Conservation (phyloP, 2,797 vertebrate genomes). For the Triplophysa bombifrons region DNA sequence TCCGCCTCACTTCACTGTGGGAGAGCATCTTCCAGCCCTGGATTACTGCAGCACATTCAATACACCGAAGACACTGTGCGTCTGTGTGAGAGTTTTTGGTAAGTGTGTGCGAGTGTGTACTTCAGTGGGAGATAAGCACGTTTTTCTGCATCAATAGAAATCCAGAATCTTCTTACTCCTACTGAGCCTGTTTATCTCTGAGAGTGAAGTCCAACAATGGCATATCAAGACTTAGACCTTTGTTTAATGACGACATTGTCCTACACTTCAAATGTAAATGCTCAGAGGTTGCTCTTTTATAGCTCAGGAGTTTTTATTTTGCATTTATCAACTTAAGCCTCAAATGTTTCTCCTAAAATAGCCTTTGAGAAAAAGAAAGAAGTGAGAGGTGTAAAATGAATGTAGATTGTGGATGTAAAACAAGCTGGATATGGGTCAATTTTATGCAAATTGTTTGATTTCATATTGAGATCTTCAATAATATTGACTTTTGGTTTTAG, state of each 20-base stretch:
- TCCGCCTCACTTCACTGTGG: slow-evolving; percentile 61
- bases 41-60: slow-evolving; percentile 60
- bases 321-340: too few relatives aligned
- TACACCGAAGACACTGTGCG: slow-evolving; percentile 55
- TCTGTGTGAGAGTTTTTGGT: slow-evolving; percentile 4
- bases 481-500: too few relatives aligned
- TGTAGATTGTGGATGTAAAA: too few relatives aligned
- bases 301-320: too few relatives aligned
- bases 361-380: too few relatives aligned
- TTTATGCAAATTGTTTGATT: too few relatives aligned
- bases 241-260: neutral
- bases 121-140: slow-evolving; percentile 28
- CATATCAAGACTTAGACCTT: neutral
- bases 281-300: too few relatives aligned
- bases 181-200: neutral
- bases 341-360: too few relatives aligned
- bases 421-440: too few relatives aligned
- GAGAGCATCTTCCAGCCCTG: slow-evolving; percentile 60
- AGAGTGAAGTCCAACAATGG: neutral
- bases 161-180: slow-evolving; percentile 15
- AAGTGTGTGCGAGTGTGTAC: slow-evolving; percentile 32
- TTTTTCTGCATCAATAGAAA: slow-evolving; percentile 17
- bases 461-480: too few relatives aligned
- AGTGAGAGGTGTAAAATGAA: too few relatives aligned
- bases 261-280: neutral